Conservation (phyloP, 2,113 vertebrate species). For the Lophura nycthemera region DNA sequence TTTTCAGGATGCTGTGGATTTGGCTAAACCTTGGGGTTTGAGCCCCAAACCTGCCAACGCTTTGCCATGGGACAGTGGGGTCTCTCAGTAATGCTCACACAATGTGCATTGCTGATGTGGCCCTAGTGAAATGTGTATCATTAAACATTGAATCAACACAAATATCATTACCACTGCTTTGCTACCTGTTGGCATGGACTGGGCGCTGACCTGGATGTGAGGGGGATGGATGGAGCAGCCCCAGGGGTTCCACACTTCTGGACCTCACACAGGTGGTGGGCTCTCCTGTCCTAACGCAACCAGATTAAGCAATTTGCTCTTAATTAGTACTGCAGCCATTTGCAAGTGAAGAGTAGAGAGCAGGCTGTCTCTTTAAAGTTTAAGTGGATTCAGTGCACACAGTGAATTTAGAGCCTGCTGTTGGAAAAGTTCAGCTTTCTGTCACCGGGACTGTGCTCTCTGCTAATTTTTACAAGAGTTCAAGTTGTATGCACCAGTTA, state of each 20-base stretch:
- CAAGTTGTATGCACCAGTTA: slow-evolving; percentile 41
- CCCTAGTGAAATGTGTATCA: background rate
- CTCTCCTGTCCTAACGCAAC: slow-evolving; percentile 45
- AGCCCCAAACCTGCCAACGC: rapidly evolving
- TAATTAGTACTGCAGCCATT: slow-evolving; percentile 72
- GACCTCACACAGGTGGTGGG: slow-evolving; percentile 32
- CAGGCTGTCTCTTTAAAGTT: slow-evolving; percentile 57
- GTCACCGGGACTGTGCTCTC: slow-evolving; percentile 6
- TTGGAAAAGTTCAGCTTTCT: slow-evolving; percentile 39
- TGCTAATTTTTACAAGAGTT: slow-evolving; percentile 38
- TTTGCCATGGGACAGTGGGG: background rate
- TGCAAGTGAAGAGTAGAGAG: slow-evolving; percentile 24
- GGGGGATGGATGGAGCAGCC: background rate
- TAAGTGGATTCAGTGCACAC: slow-evolving; percentile 26
- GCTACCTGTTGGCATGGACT: background rate
- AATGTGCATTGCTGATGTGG: background rate
- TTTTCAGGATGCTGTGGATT: background rate
- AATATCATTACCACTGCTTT: background rate
- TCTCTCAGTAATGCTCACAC: background rate
- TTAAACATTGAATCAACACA: background rate
- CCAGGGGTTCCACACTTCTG: background rate
- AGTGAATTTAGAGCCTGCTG: slow-evolving; percentile 43
- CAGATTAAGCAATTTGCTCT: slow-evolving; percentile 75
- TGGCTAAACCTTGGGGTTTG: background rate
- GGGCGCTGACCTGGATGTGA: background rate